Conservation (phyloP, 2,113 vertebrate species). For the Cacatua alba region DNA sequence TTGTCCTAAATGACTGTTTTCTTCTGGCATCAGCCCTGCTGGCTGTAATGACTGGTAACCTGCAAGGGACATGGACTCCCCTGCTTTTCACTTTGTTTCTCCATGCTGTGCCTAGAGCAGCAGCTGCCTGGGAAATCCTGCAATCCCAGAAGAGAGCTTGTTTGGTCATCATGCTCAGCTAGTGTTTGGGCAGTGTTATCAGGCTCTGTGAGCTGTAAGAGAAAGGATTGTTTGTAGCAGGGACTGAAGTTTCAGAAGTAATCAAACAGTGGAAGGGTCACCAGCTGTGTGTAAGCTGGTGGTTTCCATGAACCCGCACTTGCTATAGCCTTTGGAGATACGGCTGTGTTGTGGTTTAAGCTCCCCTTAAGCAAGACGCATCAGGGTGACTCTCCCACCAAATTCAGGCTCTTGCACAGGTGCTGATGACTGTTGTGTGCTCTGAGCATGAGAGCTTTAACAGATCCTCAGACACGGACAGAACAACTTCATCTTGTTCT, state of each 20-base stretch:
- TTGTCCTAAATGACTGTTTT: neutral
- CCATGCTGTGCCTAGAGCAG: neutral
- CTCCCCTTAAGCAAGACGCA: neutral
- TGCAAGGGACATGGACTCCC: neutral
- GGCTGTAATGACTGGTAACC: neutral
- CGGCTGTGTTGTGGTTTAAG: neutral
- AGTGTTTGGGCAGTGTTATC: rapidly evolving
- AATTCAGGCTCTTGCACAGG: neutral
- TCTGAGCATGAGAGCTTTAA: neutral
- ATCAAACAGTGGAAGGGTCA: rapidly evolving
- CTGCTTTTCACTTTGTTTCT: neutral
- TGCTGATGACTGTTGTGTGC: neutral
- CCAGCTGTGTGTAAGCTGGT: neutral
- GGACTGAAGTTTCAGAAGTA: neutral
- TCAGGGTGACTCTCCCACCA: neutral
- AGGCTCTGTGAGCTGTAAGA: neutral
- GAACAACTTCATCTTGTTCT: slow-evolving; percentile 18
- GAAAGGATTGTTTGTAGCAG: neutral
- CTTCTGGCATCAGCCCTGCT: neutral
- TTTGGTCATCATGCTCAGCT: neutral
- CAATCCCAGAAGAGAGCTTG: neutral
- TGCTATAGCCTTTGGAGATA: neutral
- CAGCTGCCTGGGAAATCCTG: neutral
- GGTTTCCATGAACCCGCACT: neutral
- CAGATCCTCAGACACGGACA: neutral